Conservation (phyloP, 2,113 vertebrate genomes). For the Heterotilapia buettikoferi region DNA sequence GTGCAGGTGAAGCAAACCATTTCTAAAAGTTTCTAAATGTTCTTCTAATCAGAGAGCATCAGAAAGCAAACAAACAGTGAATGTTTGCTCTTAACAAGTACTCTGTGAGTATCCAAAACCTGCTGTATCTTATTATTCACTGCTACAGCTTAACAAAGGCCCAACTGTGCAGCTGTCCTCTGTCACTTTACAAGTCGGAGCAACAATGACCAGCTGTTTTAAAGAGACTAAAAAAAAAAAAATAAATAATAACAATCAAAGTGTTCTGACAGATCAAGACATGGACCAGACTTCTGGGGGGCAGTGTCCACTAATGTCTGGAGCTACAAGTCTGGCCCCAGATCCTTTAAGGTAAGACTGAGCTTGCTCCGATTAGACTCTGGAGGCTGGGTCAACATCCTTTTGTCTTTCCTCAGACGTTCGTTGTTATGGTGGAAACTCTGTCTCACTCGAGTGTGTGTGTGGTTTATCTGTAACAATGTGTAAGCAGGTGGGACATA, state of each 20-base stretch:
- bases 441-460: not conserved
- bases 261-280: not conserved
- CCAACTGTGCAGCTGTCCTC: not conserved
- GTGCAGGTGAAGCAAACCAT: not conserved
- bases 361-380: not conserved
- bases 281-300: not conserved
- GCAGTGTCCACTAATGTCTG: not conserved
- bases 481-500: not conserved
- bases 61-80: not conserved
- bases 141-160: not conserved
- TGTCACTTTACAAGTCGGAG: not conserved
- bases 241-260: not conserved
- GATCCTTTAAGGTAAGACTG: not conserved
- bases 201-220: not conserved
- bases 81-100: not conserved
- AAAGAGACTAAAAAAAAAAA: not conserved
- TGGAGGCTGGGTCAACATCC: not conserved
- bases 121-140: not conserved
- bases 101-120: not conserved
- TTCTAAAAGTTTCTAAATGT: not conserved
- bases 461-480: not conserved
- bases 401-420: not conserved
- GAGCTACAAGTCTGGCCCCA: not conserved
- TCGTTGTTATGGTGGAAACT: not conserved
- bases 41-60: not conserved